Evolutionary conservation across 2,888 invertebrate species (phyloP).

Genomic region (Taphrorychus bicolor): DNA sequence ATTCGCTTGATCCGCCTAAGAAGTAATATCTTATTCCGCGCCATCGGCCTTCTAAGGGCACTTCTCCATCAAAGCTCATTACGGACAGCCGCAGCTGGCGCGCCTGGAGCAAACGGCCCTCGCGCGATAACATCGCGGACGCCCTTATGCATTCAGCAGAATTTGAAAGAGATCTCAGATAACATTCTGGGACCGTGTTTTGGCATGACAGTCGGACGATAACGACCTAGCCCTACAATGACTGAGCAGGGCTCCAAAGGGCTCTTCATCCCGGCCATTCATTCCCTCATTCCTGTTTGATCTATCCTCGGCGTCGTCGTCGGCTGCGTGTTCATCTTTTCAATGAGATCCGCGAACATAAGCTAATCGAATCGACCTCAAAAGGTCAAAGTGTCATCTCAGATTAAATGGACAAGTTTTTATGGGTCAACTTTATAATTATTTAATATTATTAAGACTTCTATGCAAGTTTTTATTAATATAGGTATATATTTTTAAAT

Average conservation of each 20-base stretch:
- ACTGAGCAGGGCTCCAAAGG: slow-evolving; percentile 44
- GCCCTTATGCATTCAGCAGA: slow-evolving; percentile 63
- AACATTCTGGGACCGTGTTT: slow-evolving; percentile 63
- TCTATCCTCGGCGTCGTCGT: slow-evolving; percentile 13
- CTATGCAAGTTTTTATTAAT: too few relatives aligned
- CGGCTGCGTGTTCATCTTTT: slow-evolving; percentile 18
- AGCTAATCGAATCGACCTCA: slow-evolving; percentile 38
- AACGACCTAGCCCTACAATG: slow-evolving; percentile 55
- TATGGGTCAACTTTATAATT: too few relatives aligned
- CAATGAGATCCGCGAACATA: slow-evolving; percentile 41
- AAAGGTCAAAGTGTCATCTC: slow-evolving; percentile 31
- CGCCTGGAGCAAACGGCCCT: slow-evolving; percentile 56
- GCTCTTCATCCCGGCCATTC: slow-evolving; percentile 49
- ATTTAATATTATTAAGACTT: too few relatives aligned
- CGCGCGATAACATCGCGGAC: slow-evolving; percentile 57
- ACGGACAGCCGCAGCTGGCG: slow-evolving; percentile 54
- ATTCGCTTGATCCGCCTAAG: slow-evolving; percentile 3
- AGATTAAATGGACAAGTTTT: slow-evolving; percentile 3
- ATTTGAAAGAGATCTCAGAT: slow-evolving; percentile 63
- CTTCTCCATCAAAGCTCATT: slow-evolving; percentile 34
- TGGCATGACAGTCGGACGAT: slow-evolving; percentile 62
- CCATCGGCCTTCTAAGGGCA: slow-evolving; percentile 30
- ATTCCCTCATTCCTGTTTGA: slow-evolving; percentile 38
- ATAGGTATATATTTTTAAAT: too few relatives aligned
- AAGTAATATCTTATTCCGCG: slow-evolving; percentile 32